Percentiles rank a stretch among this genome's conserved stretches.
These are phyloP conservation scores for Ectropis crepuscularia DNA, from an alignment of 2,888 invertebrate species.

Conservation along the genomic window DNA sequence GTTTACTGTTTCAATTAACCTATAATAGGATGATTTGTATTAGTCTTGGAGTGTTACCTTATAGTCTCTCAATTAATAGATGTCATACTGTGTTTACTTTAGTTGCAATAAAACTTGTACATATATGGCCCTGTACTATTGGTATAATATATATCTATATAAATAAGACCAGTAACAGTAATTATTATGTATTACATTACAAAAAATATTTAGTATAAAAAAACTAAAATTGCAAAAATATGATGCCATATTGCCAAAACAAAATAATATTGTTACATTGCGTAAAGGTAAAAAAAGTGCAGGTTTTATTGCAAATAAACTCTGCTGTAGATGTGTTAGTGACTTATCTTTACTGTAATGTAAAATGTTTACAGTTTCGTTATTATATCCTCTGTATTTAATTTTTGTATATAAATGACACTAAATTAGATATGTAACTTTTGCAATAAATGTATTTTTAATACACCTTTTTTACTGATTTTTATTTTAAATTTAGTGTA, in stretches of 20 bases:
- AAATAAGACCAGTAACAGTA: too few relatives aligned
- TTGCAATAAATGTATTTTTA: constrained; percentile 85
- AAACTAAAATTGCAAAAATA: too few relatives aligned
- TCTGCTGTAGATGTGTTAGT: constrained; percentile 44
- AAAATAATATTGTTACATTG: too few relatives aligned
- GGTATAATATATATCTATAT: not conserved
- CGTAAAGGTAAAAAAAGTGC: constrained; percentile 1
- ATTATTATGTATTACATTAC: not conserved
- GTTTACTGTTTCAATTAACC: constrained; percentile 10
- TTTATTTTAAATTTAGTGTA: constrained; percentile 42
- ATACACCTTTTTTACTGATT: constrained; percentile 70
- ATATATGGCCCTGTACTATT: not conserved
- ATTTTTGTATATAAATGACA: constrained; percentile 83
- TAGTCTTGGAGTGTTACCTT: constrained; percentile 54
- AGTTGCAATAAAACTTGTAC: constrained; percentile 35
- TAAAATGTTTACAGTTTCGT: constrained; percentile 65
- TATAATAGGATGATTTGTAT: constrained; percentile 21
- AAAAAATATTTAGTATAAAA: not conserved
- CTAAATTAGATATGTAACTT: constrained; percentile 79
- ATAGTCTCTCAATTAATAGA: constrained; percentile 49
- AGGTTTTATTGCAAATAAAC: constrained; percentile 23
- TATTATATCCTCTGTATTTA: constrained; percentile 70
- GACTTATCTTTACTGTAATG: constrained; percentile 52
- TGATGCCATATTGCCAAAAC: too few relatives aligned
- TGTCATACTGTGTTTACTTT: constrained; percentile 29